Base-by-base conservation (phyloP, 2,113 vertebrate genomes). In the Hemiprocne comata region DNA sequence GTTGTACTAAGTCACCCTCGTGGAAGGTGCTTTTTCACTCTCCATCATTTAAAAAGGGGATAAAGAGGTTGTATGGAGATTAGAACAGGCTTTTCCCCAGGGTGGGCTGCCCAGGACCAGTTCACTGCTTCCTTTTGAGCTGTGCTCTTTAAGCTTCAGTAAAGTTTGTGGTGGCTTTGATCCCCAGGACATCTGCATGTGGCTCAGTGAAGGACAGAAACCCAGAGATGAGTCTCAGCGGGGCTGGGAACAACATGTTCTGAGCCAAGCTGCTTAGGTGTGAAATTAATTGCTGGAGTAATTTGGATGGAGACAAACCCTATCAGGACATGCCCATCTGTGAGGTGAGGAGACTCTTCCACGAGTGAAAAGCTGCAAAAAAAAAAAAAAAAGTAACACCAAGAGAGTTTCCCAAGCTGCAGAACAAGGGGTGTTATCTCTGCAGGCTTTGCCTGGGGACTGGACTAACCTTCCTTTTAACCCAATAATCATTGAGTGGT, bases 231-330 rank as follows among this genome's bases (percentile, higher is more conserved):
- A 48, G 10, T 28, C 62, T 80, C 67, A 69, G 67, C 3, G 1
- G 64, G 54, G 18, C 31, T 66, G 55, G 60, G 48, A 86, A 40
- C 19, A 60, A 58, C 48, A 40, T 46, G 33, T 51, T 69, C 61
- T 28, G 26, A 36, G 70, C 33, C 61, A 82, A 36, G 55, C 24
- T 89, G 40, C 55, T 81, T 75, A 74, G 74, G 66, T 67, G 57
- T 74, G 80, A 89, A 78, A 82, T 71, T 74, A 84, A 84, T 87
- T 70, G 64, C 40, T 80, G 28, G 54, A 55, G 53, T 64, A 28
- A 50, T 51, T 76, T 60, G 44, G 44, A 42, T 75, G 44, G 58
- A 90, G 83, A 72, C 25, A 87, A 85, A 58, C 17, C 51, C 61
- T 69, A 12, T 14, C 12, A 51, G 8, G 29, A 38, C 20, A 20